Conservation (phyloP, 2,888 invertebrate species). For the Amphipoea lucens region DNA sequence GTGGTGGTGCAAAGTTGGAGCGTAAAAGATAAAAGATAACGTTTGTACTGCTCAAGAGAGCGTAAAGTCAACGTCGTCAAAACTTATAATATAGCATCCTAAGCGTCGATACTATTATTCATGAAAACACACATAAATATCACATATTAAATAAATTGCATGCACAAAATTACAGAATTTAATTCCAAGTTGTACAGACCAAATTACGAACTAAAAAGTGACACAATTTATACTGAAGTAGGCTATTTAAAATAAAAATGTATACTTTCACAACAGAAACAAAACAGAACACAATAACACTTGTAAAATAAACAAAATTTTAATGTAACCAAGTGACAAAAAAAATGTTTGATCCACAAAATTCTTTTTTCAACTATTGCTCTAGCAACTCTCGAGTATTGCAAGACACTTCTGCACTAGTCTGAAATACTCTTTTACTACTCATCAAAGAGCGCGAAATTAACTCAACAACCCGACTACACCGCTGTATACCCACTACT, state of each 20-base stretch:
- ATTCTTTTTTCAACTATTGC: not conserved
- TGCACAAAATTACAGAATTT: too few relatives aligned
- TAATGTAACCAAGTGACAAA: too few relatives aligned
- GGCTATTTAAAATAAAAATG: too few relatives aligned
- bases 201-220: too few relatives aligned
- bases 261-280: too few relatives aligned
- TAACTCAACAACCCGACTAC: constrained; percentile 15
- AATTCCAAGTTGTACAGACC: too few relatives aligned
- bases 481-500: constrained; percentile 57
- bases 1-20: constrained; percentile 66
- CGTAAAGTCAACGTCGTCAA: not conserved
- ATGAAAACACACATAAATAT: too few relatives aligned
- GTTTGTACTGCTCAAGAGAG: not conserved
- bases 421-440: not conserved
- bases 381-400: not conserved
- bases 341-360: not conserved
- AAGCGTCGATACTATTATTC: not conserved
- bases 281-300: too few relatives aligned
- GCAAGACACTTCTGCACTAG: not conserved
- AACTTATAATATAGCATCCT: not conserved
- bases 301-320: too few relatives aligned
- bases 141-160: too few relatives aligned
- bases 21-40: constrained; percentile 17
- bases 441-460: constrained; percentile 11
- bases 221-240: too few relatives aligned